Percentiles rank a stretch among this genome's conserved stretches.
Conservation (phyloP, 2,113 vertebrate genomes). For the Sturnus vulgaris region DNA sequence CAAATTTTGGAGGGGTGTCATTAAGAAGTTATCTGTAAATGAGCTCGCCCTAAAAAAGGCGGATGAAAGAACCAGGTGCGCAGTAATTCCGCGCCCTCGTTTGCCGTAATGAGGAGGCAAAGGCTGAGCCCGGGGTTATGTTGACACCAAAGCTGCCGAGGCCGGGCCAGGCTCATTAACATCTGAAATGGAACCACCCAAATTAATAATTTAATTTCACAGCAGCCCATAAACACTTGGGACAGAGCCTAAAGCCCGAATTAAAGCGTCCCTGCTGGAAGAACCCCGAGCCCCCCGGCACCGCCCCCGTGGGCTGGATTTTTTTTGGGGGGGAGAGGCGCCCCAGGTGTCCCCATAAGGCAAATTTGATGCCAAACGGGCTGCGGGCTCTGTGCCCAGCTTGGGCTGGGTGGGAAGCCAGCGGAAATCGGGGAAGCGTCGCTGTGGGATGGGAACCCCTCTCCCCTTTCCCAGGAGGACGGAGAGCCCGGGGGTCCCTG, state of each 20-base stretch:
- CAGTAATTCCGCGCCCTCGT: too few species aligned
- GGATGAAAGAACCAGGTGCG: not conserved
- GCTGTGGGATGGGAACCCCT: accelerated
- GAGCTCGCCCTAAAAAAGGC: not conserved
- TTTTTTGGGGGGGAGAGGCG: not conserved
- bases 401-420: not conserved
- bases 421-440: not conserved
- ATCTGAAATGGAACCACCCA: not conserved
- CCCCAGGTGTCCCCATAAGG: not conserved
- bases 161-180: not conserved
- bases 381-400: not conserved
- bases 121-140: not conserved
- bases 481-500: not conserved
- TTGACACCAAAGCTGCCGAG: not conserved
- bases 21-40: not conserved
- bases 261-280: not conserved
- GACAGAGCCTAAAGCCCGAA: not conserved
- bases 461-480: not conserved
- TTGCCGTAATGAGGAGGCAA: not conserved
- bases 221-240: not conserved
- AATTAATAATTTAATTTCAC: not conserved
- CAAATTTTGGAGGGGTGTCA: not conserved
- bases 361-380: not conserved
- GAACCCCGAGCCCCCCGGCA: not conserved
- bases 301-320: accelerated